Evolutionary conservation across 92 coral and sea anemone genomes (phyloP).

Genomic region (Ricordea florida): DNA sequence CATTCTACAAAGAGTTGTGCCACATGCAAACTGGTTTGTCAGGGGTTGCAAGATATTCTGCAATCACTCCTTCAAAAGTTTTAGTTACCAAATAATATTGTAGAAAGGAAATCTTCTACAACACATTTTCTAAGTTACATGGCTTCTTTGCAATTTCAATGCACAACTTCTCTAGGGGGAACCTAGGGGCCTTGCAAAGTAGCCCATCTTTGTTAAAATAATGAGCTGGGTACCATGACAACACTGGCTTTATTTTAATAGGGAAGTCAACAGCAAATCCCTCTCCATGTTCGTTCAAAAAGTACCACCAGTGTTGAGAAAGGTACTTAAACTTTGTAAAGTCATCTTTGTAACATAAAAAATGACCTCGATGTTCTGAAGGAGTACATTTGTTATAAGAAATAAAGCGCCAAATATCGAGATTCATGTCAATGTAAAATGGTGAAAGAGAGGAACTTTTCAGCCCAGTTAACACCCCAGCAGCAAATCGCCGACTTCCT

Average conservation of each 20-base stretch:
- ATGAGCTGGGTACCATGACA: conserved; percentile 23
- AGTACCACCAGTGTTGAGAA: too few relatives aligned
- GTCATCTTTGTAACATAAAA: background rate
- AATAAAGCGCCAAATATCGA: conserved; percentile 20
- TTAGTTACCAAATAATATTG: too few relatives aligned
- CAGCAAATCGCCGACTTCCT: conserved; percentile 31
- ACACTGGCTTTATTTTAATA: conserved; percentile 14
- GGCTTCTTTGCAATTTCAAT: conserved; percentile 9
- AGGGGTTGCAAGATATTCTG: too few relatives aligned
- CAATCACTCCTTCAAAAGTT: too few relatives aligned
- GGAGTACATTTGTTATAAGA: background rate
- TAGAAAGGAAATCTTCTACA: background rate
- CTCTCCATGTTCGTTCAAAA: conserved; percentile 46
- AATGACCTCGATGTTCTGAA: conserved; percentile 14
- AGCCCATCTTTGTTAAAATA: conserved; percentile 2
- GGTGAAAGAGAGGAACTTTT: conserved; percentile 38
- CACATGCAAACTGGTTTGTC: too few relatives aligned
- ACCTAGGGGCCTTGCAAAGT: conserved; percentile 14
- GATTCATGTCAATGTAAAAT: conserved; percentile 23
- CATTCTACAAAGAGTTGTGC: too few relatives aligned
- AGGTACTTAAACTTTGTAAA: conserved; percentile 27
- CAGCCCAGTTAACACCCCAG: conserved; percentile 32
- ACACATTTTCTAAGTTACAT: background rate
- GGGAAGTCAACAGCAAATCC: too few relatives aligned
- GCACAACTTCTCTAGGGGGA: conserved; percentile 20